Evolutionary conservation across 1,140 invertebrate species (phyloP).

Genomic region (Drosophila kikkawai): DNA sequence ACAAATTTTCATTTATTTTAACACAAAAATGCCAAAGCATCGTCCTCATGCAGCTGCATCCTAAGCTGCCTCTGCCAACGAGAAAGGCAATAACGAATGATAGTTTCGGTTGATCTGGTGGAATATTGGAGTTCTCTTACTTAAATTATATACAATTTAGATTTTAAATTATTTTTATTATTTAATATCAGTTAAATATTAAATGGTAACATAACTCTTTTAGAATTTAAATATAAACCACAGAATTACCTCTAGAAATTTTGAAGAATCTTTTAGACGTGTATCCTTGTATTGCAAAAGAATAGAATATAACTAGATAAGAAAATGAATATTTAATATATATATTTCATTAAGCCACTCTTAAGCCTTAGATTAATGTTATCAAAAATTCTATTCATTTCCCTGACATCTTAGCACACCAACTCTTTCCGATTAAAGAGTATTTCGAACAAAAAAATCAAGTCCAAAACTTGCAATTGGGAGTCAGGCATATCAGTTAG

Average conservation of each 20-base stretch:
- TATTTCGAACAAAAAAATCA: constrained; percentile 51
- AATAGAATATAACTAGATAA: not conserved
- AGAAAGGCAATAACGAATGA: constrained; percentile 22
- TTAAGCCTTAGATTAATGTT: not conserved
- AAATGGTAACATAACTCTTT: too few species aligned
- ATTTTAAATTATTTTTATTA: not conserved
- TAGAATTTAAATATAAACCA: too few species aligned
- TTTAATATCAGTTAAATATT: too few species aligned
- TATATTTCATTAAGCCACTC: not conserved
- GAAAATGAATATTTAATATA: not conserved
- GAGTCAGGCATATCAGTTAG: constrained; percentile 77
- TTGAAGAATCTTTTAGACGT: too few species aligned
- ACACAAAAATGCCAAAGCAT: constrained; percentile 80
- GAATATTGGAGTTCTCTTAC: constrained; percentile 6
- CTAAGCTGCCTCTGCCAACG: constrained; percentile 52
- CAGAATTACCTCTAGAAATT: too few species aligned
- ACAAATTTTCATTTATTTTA: constrained; percentile 84
- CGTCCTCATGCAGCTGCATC: constrained; percentile 39
- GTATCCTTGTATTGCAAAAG: too few species aligned
- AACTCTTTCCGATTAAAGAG: not conserved
- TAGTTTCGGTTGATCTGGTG: not conserved
- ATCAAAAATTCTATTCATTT: too few species aligned
- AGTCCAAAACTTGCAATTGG: constrained; percentile 72
- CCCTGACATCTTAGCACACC: not conserved
- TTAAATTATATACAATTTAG: not conserved